Conservation (phyloP, 2,797 vertebrate genomes). For the Sebastes paucispinis region DNA sequence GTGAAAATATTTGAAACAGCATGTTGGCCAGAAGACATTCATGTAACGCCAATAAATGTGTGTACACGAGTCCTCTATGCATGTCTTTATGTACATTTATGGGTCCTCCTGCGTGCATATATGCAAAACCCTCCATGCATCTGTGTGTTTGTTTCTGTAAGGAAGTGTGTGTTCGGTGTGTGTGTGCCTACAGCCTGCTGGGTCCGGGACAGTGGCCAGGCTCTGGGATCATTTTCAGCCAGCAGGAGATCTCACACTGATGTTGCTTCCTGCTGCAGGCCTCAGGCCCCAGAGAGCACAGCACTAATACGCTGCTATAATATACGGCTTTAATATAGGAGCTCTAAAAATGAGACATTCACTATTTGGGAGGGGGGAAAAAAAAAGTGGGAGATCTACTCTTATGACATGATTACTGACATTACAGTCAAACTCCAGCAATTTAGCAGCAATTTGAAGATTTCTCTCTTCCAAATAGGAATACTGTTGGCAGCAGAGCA, state of each 20-base stretch:
- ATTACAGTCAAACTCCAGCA: constrained; percentile 63
- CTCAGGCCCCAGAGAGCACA: constrained; percentile 46
- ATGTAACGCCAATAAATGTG: neutral
- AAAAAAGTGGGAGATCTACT: neutral
- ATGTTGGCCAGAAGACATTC: constrained; percentile 6
- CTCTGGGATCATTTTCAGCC: constrained; percentile 69
- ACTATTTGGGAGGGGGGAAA: neutral
- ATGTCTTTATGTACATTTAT: neutral
- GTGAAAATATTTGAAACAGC: constrained; percentile 31
- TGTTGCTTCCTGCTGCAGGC: constrained; percentile 60
- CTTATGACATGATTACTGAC: constrained; percentile 61
- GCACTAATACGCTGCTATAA: constrained; percentile 35
- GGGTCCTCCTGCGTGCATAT: neutral
- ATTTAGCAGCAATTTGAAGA: constrained; percentile 69
- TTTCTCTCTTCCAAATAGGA: constrained; percentile 44
- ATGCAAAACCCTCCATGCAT: neutral
- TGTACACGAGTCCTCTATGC: neutral
- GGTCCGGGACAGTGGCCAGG: constrained; percentile 70
- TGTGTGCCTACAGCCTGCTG: constrained; percentile 48
- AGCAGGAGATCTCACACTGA: constrained; percentile 75
- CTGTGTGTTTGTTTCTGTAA: constrained; percentile 21
- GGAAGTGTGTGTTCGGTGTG: constrained; percentile 18
- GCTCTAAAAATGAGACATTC: constrained; percentile 37
- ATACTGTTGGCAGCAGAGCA: constrained; percentile 47
- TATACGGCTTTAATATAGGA: constrained; percentile 59